A percentile compares a stretch with the other conserved stretches of the same genome.
phyloP scores from a whole-genome alignment of 2,797 vertebrate genomes.

The Caiman crocodilus region DNA sequence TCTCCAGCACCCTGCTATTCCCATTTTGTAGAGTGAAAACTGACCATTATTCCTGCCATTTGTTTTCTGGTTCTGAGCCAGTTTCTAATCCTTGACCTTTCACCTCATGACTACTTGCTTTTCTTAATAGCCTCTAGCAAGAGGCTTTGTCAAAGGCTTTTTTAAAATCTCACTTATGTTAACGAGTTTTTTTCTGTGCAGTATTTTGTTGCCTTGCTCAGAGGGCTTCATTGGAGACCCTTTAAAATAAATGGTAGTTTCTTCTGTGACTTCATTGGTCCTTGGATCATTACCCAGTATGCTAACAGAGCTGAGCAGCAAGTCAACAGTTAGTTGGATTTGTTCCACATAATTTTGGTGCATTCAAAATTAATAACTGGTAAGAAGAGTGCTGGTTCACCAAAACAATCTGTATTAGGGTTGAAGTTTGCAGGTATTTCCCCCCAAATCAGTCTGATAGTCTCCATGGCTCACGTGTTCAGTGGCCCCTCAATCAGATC shows the following conservation, averaged over 20 bases:
- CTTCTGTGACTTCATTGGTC: background rate
- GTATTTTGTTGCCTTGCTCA: background rate
- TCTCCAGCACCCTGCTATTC: background rate
- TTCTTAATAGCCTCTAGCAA: background rate
- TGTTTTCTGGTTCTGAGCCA: background rate
- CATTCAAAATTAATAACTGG: background rate
- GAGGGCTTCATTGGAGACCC: background rate
- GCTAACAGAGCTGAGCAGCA: background rate
- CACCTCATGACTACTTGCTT: background rate
- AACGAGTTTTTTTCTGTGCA: background rate
- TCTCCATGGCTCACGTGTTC: fast-evolving
- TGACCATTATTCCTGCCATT: background rate
- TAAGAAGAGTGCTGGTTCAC: background rate
- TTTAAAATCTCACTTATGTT: background rate
- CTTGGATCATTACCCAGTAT: background rate
- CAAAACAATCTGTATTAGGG: fast-evolving
- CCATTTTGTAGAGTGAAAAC: background rate
- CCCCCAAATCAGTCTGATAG: background rate
- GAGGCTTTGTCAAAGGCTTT: background rate
- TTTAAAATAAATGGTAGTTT: background rate
- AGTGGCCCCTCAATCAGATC: background rate
- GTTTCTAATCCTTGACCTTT: background rate
- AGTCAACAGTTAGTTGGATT: background rate
- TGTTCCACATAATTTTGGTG: background rate
- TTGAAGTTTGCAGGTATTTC: background rate